Conservation (phyloP, 1,140 invertebrate genomes). For the Zophobas morio region DNA sequence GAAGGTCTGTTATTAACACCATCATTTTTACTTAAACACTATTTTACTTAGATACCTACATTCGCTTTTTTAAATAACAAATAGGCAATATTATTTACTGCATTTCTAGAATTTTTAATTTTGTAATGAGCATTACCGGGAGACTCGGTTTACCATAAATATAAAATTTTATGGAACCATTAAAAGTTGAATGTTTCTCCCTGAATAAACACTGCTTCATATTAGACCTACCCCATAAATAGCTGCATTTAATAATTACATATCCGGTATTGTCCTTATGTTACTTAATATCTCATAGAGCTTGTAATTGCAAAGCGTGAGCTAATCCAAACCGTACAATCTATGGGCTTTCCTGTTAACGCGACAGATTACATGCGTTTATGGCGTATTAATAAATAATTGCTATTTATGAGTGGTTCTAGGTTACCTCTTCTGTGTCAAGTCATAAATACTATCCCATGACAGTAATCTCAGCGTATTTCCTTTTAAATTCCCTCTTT, state of each 20-base stretch:
- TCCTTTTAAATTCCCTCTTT: conserved; percentile 16
- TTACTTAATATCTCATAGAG: conserved; percentile 39
- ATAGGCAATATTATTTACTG: conserved; percentile 13
- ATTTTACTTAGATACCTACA: conserved; percentile 1
- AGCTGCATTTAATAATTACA: conserved; percentile 27
- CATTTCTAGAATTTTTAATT: conserved; percentile 32
- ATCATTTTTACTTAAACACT: neutral
- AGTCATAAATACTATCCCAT: conserved; percentile 24
- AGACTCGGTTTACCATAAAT: conserved; percentile 41
- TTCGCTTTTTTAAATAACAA: conserved; percentile 17
- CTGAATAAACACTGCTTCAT: conserved; percentile 24
- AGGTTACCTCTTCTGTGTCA: conserved; percentile 34
- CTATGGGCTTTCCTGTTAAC: conserved; percentile 45
- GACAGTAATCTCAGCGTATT: conserved; percentile 33
- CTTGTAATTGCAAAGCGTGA: conserved; percentile 42
- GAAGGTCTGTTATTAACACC: conserved; percentile 3
- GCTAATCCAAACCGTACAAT: conserved; percentile 37
- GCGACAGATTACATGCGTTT: conserved; percentile 49
- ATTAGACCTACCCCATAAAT: conserved; percentile 37
- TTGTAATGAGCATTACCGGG: conserved; percentile 18
- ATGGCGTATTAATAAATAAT: conserved; percentile 51
- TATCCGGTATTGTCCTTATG: conserved; percentile 35
- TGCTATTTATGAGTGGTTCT: conserved; percentile 45
- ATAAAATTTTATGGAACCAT: conserved; percentile 45
- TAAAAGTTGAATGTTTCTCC: conserved; percentile 28